A percentile compares a stretch with the other conserved stretches of the same genome.
Conservation (phyloP, 2,797 vertebrate genomes). For the Thamnophis elegans region DNA sequence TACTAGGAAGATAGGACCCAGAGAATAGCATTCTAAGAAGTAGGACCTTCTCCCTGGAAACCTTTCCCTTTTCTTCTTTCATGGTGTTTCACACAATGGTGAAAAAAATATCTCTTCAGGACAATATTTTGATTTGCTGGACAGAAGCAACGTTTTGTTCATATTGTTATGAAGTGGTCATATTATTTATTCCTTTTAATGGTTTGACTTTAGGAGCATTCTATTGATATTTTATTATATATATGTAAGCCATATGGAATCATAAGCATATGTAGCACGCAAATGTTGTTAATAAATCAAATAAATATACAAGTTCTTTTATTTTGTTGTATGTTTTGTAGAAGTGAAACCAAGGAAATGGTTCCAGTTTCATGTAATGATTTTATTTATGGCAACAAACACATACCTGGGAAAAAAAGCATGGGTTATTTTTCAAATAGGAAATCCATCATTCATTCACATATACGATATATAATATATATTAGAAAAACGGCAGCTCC, state of each 20-base stretch:
- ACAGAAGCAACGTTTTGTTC: not conserved
- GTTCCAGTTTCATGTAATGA: not conserved
- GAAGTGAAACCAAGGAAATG: not conserved
- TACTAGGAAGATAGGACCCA: not conserved
- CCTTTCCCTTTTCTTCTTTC: not conserved
- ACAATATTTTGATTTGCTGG: not conserved
- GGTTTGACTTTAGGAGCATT: not conserved
- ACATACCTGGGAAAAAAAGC: not conserved
- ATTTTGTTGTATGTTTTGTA: slow-evolving; percentile 12
- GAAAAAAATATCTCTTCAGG: not conserved
- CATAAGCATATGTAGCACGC: not conserved
- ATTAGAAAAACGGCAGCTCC: not conserved
- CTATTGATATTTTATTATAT: not conserved
- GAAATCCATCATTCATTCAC: not conserved
- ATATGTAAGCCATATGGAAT: not conserved
- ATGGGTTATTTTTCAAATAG: not conserved
- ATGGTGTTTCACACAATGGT: not conserved
- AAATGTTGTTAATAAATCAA: not conserved
- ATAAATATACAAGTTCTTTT: not conserved
- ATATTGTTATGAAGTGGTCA: not conserved
- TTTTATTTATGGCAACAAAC: not conserved
- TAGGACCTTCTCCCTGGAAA: not conserved
- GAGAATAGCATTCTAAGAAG: not conserved
- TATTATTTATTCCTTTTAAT: not conserved
- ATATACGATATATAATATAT: too few species aligned